A percentile compares a stretch with the other conserved stretches of the same genome.
Conservation (phyloP, 2,888 invertebrate species). For the Calameuta idolon region DNA sequence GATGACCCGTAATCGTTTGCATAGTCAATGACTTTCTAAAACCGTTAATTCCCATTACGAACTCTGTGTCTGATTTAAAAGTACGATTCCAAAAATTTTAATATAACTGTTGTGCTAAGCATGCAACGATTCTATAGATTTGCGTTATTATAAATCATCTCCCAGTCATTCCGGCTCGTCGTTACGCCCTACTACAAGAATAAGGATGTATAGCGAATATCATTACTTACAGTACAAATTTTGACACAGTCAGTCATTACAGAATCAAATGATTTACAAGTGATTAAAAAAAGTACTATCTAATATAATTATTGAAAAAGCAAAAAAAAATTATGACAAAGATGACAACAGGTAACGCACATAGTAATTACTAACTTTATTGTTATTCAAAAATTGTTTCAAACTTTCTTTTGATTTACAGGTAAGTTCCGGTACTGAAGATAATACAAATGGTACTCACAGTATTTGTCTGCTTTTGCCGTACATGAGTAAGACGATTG, state of each 20-base stretch:
- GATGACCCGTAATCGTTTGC: conserved; percentile 5
- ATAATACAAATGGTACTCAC: neutral
- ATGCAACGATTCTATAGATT: neutral
- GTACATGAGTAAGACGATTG: neutral
- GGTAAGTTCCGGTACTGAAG: neutral
- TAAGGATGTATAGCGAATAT: neutral
- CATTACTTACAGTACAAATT: neutral
- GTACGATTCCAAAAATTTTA: neutral
- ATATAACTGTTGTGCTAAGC: neutral
- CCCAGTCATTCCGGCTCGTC: neutral
- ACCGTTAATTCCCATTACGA: conserved; percentile 56
- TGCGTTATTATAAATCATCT: neutral
- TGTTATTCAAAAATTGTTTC: neutral
- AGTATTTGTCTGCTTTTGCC: neutral
- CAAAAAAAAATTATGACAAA: neutral
- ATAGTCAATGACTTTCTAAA: conserved; percentile 52
- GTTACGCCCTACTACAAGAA: neutral
- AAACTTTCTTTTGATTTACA: neutral
- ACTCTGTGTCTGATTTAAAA: conserved; percentile 48
- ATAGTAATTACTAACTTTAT: neutral
- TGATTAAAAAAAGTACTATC: neutral
- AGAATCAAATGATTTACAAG: neutral
- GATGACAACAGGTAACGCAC: neutral
- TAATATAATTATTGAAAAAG: neutral
- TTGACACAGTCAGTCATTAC: neutral